These are phyloP conservation scores for Smithornis capensis DNA, from an alignment of 2,113 vertebrate genomes.

Conservation along the genomic window DNA sequence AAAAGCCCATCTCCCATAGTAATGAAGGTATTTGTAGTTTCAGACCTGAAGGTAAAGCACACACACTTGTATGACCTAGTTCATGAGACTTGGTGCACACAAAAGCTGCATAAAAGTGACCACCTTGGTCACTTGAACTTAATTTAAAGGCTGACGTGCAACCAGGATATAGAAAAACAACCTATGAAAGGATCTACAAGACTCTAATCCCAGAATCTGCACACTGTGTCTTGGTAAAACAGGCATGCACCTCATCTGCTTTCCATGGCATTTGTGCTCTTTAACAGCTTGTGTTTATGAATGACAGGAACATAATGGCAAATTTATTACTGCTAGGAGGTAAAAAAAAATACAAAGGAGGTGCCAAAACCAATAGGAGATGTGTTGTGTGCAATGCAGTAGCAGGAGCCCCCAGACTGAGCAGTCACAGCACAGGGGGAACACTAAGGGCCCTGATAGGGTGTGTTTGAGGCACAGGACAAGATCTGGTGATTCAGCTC, in stretches of 20 bases:
- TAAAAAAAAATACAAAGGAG: background rate
- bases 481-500: background rate
- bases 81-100: background rate
- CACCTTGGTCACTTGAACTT: no score
- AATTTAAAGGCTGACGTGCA: background rate
- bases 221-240: background rate
- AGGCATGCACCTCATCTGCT: background rate
- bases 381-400: background rate
- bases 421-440: background rate
- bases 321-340: background rate
- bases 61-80: background rate
- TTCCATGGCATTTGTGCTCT: background rate
- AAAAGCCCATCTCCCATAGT: background rate
- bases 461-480: fast-evolving
- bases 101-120: background rate
- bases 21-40: background rate
- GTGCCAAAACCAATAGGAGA: background rate
- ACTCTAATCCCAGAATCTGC: background rate
- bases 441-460: background rate
- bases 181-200: fast-evolving
- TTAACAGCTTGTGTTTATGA: background rate
- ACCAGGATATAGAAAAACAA: background rate
- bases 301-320: background rate
- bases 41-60: background rate
- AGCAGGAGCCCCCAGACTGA: background rate